A percentile compares a stretch with the other conserved stretches of the same genome.
Conservation (phyloP, 2,797 vertebrate genomes). For the Furcifer pardalis region DNA sequence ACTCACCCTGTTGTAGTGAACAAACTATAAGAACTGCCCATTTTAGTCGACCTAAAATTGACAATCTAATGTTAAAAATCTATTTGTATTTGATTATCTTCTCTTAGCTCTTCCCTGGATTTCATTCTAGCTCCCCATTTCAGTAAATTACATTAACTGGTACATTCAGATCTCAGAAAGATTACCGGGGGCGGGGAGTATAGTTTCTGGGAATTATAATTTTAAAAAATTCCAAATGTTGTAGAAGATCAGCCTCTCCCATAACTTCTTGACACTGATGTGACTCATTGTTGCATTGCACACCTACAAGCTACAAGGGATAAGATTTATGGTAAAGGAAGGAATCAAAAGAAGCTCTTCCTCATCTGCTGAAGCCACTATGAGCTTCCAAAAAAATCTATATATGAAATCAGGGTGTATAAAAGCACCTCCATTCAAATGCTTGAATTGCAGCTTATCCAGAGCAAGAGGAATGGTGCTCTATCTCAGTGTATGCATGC, state of each 20-base stretch:
- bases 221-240: no score
- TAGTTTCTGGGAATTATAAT: no score
- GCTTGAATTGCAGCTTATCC: no score
- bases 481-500: no score
- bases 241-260: not conserved
- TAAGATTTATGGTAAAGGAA: not conserved
- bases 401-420: no score
- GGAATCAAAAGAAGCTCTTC: not conserved
- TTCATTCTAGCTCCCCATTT: constrained; percentile 1
- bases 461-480: no score
- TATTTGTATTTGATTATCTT: not conserved
- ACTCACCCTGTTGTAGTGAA: not conserved
- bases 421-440: no score
- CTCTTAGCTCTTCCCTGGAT: not conserved
- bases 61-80: not conserved
- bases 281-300: not conserved
- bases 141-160: not conserved
- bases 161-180: not conserved
- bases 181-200: no score
- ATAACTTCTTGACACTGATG: not conserved
- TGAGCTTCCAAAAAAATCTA: no score
- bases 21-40: constrained; percentile 6
- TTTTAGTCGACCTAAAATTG: not conserved
- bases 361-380: not conserved
- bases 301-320: constrained; percentile 1